phyloP scores from a whole-genome alignment of 2,797 vertebrate species.

The Tragopan temminckii region DNA sequence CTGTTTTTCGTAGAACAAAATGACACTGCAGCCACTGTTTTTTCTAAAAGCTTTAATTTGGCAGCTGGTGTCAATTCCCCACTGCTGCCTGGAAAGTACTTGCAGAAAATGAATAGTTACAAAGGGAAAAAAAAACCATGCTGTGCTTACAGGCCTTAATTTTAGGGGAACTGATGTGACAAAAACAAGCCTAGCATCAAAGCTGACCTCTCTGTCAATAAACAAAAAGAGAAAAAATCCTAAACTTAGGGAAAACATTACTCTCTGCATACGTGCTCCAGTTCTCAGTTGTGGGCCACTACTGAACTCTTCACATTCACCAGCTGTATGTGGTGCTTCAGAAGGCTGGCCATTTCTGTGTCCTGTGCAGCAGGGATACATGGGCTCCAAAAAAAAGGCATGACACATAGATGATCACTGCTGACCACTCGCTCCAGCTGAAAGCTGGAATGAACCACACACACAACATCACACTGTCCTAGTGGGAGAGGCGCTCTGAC shows the following conservation, averaged over 20 bases:
- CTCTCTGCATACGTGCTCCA: not conserved
- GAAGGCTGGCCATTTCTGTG: not conserved
- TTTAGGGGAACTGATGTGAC: not conserved
- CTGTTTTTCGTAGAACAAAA: not conserved
- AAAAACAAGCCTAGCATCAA: not conserved
- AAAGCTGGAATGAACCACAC: not conserved
- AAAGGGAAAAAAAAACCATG: not conserved
- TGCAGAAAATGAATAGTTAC: not conserved
- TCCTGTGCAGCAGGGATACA: not conserved
- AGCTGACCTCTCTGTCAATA: not conserved
- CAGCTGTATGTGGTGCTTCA: not conserved
- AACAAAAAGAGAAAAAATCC: not conserved
- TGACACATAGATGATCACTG: not conserved
- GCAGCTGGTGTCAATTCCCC: not conserved
- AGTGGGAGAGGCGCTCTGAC: not conserved
- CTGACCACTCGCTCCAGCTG: not conserved
- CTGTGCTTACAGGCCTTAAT: not conserved
- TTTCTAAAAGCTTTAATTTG: conserved; percentile 3
- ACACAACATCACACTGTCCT: not conserved
- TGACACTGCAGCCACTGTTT: not conserved
- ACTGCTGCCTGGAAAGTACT: not conserved
- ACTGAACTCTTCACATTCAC: not conserved
- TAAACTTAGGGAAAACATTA: not conserved
- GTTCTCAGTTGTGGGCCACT: not conserved
- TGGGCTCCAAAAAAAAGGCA: not conserved